Conservation (phyloP, 2,113 vertebrate genomes). For the Pterophyllum scalare region DNA sequence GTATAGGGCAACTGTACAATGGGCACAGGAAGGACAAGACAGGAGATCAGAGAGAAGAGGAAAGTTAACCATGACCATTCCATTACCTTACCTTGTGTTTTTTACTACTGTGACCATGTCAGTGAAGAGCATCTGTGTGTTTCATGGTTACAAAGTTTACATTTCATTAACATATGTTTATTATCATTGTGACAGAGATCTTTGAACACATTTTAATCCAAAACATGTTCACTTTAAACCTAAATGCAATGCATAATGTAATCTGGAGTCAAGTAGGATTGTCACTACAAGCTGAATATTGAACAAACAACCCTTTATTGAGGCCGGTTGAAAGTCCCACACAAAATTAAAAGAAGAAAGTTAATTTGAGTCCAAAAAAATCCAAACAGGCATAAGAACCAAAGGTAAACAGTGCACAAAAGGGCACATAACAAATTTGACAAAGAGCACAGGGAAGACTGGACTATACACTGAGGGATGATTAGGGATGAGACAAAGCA, state of each 20-base stretch:
- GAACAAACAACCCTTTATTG: neutral
- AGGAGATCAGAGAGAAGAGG: slow-evolving; percentile 39
- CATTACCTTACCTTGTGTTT: slow-evolving; percentile 5
- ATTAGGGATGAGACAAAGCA: neutral
- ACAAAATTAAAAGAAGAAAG: neutral
- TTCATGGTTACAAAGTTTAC: neutral
- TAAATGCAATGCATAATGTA: neutral
- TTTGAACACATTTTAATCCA: neutral
- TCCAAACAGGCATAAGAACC: neutral
- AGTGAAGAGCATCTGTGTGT: neutral
- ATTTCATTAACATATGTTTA: neutral
- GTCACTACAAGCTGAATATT: neutral
- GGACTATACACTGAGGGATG: too few species aligned
- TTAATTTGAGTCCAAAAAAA: neutral
- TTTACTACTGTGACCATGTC: neutral
- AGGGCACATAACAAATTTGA: neutral
- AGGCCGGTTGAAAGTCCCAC: neutral
- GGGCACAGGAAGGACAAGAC: slow-evolving; percentile 60
- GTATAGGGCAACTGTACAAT: slow-evolving; percentile 73
- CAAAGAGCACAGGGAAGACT: too few species aligned
- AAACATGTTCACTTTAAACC: neutral
- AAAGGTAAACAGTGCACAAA: neutral
- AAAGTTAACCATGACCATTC: slow-evolving; percentile 44
- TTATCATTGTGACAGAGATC: neutral
- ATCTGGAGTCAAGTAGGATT: neutral